Base-by-base conservation (phyloP, 2,888 invertebrate species). In the Caenorhabditis macrosperma region DNA sequence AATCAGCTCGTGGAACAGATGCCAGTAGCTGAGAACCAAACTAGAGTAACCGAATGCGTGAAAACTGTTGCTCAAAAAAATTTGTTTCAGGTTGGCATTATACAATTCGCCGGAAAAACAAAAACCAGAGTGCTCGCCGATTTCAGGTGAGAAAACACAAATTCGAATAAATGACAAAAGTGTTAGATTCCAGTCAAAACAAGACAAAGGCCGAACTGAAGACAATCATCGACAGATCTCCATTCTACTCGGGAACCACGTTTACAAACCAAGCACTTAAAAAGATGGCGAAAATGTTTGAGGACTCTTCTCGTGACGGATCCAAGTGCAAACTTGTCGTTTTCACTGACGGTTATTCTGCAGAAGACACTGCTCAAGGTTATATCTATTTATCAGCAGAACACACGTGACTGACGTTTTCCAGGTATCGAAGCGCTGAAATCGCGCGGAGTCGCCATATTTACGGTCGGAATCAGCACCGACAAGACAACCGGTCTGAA, bases 301-400 rank as follows among this genome's bases (percentile, higher is more conserved):
- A 77, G 17, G 76, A 61, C 1, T 54, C 79, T 0, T 59, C 74
- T 7, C 59, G 77, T 28, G 41, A 22, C 0, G 30, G 30, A n/a
- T 67, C 72, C 12, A 79, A 78, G 28, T 66, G 60, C 28, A 64
- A 67, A 12, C 24, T 83, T 0, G 54, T 83, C 0, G 15, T 83
- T 15, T 83, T 83, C 46, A 82, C 83, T 2, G 83, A 83, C 55
- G 83, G 83, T 20, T 83, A 79, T 54, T 76, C 77, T 46, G 69
- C 78, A 1, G 83, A 83, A 28, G 76, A 78, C 41, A 81, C 83
- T 4, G 10, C 60, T n/a, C 63, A 72, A 77, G 82, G 82, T 80
- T 57, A 17, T 22, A 38, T 7, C 9, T 28, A 28, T 26, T 52
- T 6, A 24, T 44, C 46, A 15, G 9, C 30, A 26, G 30, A 28